Percentiles rank a stretch among this genome's conserved stretches.
Conservation (phyloP, 2,797 vertebrate species). For the Cyclura pinguis region DNA sequence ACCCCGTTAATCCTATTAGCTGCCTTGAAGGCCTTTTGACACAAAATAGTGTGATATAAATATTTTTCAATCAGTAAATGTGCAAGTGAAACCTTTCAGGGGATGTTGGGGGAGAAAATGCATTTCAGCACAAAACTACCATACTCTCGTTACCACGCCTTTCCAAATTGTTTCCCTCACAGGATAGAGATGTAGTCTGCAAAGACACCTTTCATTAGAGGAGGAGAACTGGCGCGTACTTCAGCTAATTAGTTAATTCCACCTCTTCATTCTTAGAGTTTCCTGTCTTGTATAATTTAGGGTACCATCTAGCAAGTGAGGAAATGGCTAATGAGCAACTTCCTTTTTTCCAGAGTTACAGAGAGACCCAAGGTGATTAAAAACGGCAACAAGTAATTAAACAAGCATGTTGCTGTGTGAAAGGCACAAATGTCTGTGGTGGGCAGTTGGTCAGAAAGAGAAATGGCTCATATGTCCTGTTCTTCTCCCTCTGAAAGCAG, state of each 20-base stretch:
- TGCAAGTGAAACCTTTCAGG: neutral
- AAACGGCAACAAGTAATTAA: neutral
- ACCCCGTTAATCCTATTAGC: neutral
- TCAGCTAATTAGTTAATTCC: slow-evolving; percentile 4
- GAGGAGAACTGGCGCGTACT: neutral
- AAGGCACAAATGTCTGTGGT: neutral
- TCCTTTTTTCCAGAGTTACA: slow-evolving; percentile 19
- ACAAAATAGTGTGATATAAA: no score
- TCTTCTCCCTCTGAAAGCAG: neutral
- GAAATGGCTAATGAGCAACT: slow-evolving; percentile 14
- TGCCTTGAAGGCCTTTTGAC: neutral
- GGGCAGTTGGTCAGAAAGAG: no score
- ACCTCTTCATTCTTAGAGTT: neutral
- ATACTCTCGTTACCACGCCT: neutral
- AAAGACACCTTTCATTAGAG: neutral
- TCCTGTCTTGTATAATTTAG: neutral
- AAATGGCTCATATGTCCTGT: no score
- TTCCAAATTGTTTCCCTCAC: neutral
- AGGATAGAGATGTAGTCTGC: neutral
- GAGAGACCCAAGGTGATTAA: slow-evolving; percentile 11
- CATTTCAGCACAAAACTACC: neutral
- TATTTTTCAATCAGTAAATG: neutral
- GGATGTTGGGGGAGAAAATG: neutral
- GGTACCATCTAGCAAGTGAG: neutral
- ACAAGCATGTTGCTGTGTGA: neutral